phyloP scores from a whole-genome alignment of 2,888 invertebrate species.

The Pachycephus smyrnensis region DNA sequence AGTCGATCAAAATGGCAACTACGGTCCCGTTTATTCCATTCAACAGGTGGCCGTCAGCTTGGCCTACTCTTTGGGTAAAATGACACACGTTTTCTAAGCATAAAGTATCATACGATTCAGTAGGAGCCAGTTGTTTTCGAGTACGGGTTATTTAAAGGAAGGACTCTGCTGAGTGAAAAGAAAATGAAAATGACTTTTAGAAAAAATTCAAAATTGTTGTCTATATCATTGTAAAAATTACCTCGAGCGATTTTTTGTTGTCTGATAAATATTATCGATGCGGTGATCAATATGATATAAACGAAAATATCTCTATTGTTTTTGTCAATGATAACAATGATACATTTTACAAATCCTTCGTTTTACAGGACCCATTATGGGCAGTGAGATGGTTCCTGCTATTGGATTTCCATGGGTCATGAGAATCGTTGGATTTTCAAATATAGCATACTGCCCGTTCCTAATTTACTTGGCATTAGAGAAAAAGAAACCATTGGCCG shows the following conservation, averaged over 20 bases:
- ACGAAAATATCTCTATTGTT: not conserved
- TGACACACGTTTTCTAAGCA: conserved; percentile 1
- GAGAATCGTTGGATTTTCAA: conserved; percentile 77
- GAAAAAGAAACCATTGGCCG: conserved; percentile 40
- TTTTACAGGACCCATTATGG: conserved; percentile 77
- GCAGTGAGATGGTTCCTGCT: conserved; percentile 77
- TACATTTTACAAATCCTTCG: conserved; percentile 1
- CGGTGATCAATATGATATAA: not conserved
- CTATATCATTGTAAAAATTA: not conserved
- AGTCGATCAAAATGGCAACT: conserved; percentile 77
- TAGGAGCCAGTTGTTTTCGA: not conserved
- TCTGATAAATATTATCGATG: not conserved
- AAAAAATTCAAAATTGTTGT: not conserved
- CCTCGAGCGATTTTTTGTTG: not conserved
- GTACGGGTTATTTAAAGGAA: not conserved
- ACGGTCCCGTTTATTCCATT: conserved; percentile 85
- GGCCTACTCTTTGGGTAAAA: conserved; percentile 80
- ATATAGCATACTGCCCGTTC: conserved; percentile 78
- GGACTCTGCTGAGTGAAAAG: not conserved
- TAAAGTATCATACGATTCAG: not conserved
- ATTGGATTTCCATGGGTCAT: conserved; percentile 83
- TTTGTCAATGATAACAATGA: not conserved
- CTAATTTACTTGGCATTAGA: conserved; percentile 68
- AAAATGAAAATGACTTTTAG: not conserved
- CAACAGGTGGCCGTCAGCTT: conserved; percentile 86